Conservation (phyloP, 2,888 invertebrate genomes). For the Pseudolycoriella hygida region DNA sequence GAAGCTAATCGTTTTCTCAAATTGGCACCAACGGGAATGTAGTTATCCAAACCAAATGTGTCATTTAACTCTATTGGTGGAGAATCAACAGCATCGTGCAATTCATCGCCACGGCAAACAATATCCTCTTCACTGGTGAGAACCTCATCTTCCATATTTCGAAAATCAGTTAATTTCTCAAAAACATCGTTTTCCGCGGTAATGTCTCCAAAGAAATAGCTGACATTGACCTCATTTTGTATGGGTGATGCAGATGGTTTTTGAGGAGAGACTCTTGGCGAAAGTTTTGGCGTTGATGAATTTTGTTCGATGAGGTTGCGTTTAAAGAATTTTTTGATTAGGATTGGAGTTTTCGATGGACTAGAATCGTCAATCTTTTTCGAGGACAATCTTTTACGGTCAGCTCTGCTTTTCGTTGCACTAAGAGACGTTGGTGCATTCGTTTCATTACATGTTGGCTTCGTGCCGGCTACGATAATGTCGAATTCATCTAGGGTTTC, state of each 20-base stretch:
- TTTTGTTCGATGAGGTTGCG: not conserved
- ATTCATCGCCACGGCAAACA: not conserved
- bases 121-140: not conserved
- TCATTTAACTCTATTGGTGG: not conserved
- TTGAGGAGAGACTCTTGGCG: not conserved
- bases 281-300: not conserved
- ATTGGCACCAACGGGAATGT: not conserved
- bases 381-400: too few relatives aligned
- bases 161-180: conserved; percentile 36
- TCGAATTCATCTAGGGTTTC: conserved; percentile 4
- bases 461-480: not conserved
- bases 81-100: not conserved
- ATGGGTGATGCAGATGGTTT: not conserved
- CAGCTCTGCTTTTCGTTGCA: too few relatives aligned
- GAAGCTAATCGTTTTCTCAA: not conserved
- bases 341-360: not conserved
- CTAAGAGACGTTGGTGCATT: not conserved
- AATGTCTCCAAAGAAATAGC: conserved; percentile 36
- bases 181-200: conserved; percentile 38
- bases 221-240: conserved; percentile 17
- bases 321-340: not conserved
- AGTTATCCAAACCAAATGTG: not conserved
- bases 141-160: conserved; percentile 10
- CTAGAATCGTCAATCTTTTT: too few relatives aligned
- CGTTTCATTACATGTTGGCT: not conserved